Evolutionary conservation across 2,797 vertebrate genomes (phyloP).

Genomic region (Gallinago stenura): DNA sequence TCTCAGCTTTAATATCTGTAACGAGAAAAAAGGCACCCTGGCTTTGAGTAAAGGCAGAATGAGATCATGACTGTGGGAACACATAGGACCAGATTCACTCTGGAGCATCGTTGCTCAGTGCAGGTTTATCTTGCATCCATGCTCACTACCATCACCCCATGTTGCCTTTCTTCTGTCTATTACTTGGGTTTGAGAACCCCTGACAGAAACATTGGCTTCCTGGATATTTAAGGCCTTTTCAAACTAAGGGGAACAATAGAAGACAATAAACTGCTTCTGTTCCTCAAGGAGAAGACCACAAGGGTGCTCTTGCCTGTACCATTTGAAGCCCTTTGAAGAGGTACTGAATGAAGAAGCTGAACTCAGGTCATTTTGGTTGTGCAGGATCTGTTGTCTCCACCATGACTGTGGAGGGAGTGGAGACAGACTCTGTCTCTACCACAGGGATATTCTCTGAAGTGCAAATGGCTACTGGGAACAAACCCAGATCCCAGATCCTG

Average conservation of each 20-base stretch:
- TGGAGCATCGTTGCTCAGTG: neutral
- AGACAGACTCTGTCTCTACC: neutral
- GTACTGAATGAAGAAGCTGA: neutral
- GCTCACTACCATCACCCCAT: neutral
- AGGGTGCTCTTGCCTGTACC: neutral
- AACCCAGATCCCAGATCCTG: neutral
- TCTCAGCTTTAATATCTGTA: neutral
- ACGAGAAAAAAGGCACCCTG: neutral
- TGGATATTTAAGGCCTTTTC: neutral
- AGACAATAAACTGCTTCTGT: neutral
- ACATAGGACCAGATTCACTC: neutral
- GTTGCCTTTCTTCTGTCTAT: neutral
- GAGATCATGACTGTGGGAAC: neutral
- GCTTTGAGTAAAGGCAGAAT: neutral
- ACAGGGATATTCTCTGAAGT: neutral
- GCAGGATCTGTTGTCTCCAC: neutral
- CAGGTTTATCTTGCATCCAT: neutral
- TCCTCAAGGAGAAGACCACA: neutral
- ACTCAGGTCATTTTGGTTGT: neutral
- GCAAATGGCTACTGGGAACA: neutral
- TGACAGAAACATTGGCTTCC: neutral
- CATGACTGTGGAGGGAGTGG: fast-evolving
- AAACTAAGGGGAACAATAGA: neutral
- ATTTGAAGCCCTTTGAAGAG: neutral
- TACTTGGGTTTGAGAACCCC: neutral